Base-by-base conservation (phyloP, 2,113 vertebrate species). In the Salvelinus namaycush region DNA sequence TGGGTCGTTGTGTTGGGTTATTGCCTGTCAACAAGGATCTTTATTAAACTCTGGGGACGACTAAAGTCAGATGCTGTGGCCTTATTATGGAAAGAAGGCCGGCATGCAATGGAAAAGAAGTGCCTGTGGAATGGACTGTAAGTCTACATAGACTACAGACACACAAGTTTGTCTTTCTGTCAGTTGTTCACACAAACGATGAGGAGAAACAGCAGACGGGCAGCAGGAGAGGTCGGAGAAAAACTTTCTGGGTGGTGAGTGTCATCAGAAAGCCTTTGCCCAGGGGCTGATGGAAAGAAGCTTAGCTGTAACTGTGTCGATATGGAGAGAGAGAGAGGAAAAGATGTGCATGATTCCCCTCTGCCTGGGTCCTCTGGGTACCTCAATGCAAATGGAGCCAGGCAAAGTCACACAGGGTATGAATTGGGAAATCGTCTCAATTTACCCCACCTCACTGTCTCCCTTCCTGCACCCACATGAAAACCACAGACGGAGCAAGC, bases 11-110 rank as follows among this genome's bases (percentile, higher is more conserved):
- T 89, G 85, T 88, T 91, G 88, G 84, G 92, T 92, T 90, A 93
- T 90, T 88, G 92, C 89, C 91, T 92, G 91, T 91, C 91, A 90
- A 83, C 77, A 31, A 72, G 78, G 87, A 83, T 89, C 88, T 94
- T 93, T 93, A 94, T 93, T 90, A 90, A 94, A 91, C 91, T 93
- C 91, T 87, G 76, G 91, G 91, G 93, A 92, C 87, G 83, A 90
- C 92, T 90, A 79, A 70, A 90, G 91, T 86, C 87, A 87, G 88
- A 89, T 89, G 80, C 89, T 84, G 77, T 82, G 88, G 87, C 86
- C 92, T 90, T 86, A 86, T 93, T 93, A 44, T 44, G 9, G 77
- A 76, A 71, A 91, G 84, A 76, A 90, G 89, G 84, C 39, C 66
- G 69, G 79, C 73, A 66, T 22, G 81, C 72, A 34, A 81, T 24